Evolutionary conservation across 1,140 invertebrate species (phyloP).

Genomic region (Drosophila sechellia): DNA sequence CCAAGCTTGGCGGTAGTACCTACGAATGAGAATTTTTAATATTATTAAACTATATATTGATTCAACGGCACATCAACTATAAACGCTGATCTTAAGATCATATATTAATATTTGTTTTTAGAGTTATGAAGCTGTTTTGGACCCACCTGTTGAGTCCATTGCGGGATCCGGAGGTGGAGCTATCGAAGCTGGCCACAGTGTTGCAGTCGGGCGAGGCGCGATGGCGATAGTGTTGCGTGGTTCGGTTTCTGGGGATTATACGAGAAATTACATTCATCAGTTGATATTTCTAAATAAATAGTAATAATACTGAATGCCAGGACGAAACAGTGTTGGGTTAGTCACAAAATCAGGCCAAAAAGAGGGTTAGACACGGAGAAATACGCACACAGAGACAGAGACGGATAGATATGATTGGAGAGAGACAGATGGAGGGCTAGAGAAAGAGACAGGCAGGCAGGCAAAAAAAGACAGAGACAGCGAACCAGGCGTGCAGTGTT

Average conservation of each 20-base stretch:
- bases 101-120: too few species aligned
- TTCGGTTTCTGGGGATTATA: conserved; percentile 87
- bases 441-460: conserved; percentile 19
- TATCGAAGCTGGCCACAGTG: conserved; percentile 94
- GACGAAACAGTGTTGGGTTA: conserved; percentile 37
- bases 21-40: conserved; percentile 22
- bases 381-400: conserved; percentile 28
- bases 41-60: neutral
- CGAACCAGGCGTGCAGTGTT: conserved; percentile 37
- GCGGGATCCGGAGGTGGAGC: conserved; percentile 92
- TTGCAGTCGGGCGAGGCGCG: conserved; percentile 94
- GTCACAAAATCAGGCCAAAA: conserved; percentile 31
- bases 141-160: conserved; percentile 90
- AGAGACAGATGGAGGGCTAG: conserved; percentile 8
- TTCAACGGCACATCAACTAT: neutral
- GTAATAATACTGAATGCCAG: conserved; percentile 12
- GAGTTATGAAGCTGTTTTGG: too few species aligned
- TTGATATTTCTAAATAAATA: neutral
- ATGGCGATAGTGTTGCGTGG: conserved; percentile 92
- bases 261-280: conserved; percentile 12
- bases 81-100: too few species aligned
- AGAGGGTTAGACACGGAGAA: conserved; percentile 26
- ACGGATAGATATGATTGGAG: conserved; percentile 18
- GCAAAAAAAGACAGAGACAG: conserved; percentile 20
- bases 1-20: conserved; percentile 95